Conservation (phyloP, 2,797 vertebrate genomes). For the Brachyrhaphis roseni region DNA sequence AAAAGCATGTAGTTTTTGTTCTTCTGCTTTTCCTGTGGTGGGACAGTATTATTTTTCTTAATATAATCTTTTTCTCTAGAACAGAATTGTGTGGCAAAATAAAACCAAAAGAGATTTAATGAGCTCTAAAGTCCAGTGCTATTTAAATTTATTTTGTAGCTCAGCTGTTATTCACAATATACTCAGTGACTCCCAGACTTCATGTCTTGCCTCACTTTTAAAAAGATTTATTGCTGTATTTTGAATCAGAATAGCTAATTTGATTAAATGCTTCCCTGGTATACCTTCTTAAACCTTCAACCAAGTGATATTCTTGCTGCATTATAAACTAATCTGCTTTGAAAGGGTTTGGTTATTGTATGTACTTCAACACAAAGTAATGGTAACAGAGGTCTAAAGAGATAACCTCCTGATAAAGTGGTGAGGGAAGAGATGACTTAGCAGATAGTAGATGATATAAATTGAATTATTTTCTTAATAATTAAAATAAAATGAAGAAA, state of each 20-base stretch:
- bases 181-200: neutral
- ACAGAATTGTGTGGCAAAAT: neutral
- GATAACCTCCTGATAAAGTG: constrained; percentile 1
- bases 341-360: neutral
- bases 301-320: neutral
- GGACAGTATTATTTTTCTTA: neutral
- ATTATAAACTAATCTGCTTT: neutral
- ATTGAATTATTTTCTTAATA: constrained; percentile 17
- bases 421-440: constrained; percentile 10
- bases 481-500: constrained; percentile 19
- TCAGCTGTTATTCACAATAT: neutral
- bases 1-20: too few relatives aligned
- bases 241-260: neutral
- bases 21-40: neutral
- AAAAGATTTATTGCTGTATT: neutral
- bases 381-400: neutral
- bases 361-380: neutral
- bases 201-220: neutral
- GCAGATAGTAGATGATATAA: constrained; percentile 11
- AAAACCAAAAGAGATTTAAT: neutral
- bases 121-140: neutral
- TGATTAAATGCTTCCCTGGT: neutral
- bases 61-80: neutral
- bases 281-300: neutral
- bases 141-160: neutral